Conservation (phyloP, 2,888 invertebrate genomes). For the Scaptomyza parva region DNA sequence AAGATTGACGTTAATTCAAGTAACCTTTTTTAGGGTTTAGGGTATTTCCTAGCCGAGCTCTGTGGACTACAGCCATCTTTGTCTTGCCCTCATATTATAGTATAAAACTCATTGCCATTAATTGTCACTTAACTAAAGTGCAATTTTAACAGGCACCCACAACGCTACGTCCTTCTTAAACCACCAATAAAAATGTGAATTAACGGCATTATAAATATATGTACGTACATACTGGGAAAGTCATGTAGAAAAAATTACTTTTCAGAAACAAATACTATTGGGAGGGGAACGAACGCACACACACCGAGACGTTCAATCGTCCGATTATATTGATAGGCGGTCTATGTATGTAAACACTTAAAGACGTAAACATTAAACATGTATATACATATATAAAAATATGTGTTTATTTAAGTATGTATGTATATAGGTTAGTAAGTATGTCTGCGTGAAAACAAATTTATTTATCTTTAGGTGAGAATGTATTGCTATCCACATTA, state of each 20-base stretch:
- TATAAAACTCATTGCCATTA: background rate
- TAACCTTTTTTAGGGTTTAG: background rate
- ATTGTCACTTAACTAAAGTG: constrained; percentile 1
- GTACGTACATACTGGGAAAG: background rate
- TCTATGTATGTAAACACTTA: constrained; percentile 10
- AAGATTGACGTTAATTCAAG: too few species aligned
- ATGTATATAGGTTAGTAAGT: constrained; percentile 8
- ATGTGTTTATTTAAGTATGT: constrained; percentile 9
- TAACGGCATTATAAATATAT: constrained; percentile 1
- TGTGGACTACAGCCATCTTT: background rate
- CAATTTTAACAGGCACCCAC: background rate
- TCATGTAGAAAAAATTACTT: constrained; percentile 9
- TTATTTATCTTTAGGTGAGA: constrained; percentile 29
- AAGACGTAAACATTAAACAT: constrained; percentile 21
- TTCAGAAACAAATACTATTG: background rate
- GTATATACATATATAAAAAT: constrained; percentile 13
- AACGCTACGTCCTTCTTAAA: background rate
- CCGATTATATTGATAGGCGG: constrained; percentile 18
- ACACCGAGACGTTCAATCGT: constrained; percentile 2
- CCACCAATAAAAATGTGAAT: constrained; percentile 1
- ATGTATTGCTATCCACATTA: constrained; percentile 49
- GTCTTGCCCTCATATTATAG: background rate
- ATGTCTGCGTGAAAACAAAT: constrained; percentile 12
- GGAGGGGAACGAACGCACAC: constrained; percentile 3
- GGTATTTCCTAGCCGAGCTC: background rate